phyloP scores from a whole-genome alignment of 2,113 vertebrate genomes.

The Lepus timidus region DNA sequence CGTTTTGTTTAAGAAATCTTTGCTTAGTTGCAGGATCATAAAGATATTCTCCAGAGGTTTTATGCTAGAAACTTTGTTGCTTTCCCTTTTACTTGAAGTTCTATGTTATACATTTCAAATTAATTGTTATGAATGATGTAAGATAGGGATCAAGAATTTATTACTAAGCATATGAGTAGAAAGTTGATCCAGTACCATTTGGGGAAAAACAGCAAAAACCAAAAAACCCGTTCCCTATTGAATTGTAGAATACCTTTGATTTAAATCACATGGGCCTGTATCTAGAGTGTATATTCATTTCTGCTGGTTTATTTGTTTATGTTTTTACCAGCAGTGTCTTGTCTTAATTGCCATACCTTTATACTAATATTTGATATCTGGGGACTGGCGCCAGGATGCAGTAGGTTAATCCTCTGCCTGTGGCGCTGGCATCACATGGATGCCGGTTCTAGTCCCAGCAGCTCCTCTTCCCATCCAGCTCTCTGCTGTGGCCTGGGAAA shows the following conservation, averaged over 20 bases:
- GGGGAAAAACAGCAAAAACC: neutral
- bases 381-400: too few species aligned
- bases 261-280: constrained; percentile 21
- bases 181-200: neutral
- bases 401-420: too few species aligned
- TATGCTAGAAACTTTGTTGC: constrained; percentile 26
- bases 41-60: neutral
- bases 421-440: too few species aligned
- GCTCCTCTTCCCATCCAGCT: too few species aligned
- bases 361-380: neutral
- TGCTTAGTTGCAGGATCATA: neutral
- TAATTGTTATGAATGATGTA: constrained; percentile 32
- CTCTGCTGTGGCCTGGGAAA: too few species aligned
- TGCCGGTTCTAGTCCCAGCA: too few species aligned
- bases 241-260: neutral
- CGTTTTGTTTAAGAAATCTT: constrained; percentile 41
- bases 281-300: neutral
- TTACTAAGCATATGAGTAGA: neutral
- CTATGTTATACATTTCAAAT: constrained; percentile 8
- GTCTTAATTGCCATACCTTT: neutral
- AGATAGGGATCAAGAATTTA: constrained; percentile 5
- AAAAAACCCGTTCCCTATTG: neutral
- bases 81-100: constrained; percentile 30
- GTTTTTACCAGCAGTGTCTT: neutral
- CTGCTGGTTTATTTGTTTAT: neutral